Evolutionary conservation across 2,888 invertebrate genomes (phyloP).

Genomic region (Chymomyza fuscimana): DNA sequence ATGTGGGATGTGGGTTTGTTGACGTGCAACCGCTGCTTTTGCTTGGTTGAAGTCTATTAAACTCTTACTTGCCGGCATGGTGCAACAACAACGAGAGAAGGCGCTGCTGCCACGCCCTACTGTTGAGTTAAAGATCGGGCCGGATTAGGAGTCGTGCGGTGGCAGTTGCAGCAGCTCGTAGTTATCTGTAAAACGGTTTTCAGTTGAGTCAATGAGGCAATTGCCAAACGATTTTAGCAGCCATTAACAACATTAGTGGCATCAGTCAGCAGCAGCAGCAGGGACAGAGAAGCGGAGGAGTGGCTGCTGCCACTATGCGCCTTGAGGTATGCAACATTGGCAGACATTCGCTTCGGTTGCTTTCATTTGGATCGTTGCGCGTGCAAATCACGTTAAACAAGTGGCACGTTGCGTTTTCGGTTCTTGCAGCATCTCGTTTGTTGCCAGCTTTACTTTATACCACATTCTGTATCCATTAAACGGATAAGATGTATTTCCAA

Average conservation of each 20-base stretch:
- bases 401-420: conserved; percentile 39
- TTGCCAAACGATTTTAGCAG: conserved; percentile 57
- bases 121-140: no score
- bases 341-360: conserved; percentile 30
- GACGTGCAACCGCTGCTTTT: not conserved
- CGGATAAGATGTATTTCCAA: not conserved
- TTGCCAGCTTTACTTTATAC: not conserved
- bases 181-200: conserved; percentile 30
- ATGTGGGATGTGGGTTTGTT: not conserved
- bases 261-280: conserved; percentile 22
- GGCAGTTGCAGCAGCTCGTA: not conserved
- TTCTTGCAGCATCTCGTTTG: conserved; percentile 3
- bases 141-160: no score
- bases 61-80: conserved; percentile 5
- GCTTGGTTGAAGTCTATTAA: conserved; percentile 32
- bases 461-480: not conserved
- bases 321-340: conserved; percentile 37
- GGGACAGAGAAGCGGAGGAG: not conserved
- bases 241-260: conserved; percentile 67
- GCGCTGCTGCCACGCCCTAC: not conserved
- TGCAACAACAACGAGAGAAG: not conserved
- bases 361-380: conserved; percentile 54
- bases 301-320: conserved; percentile 17
- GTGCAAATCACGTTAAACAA: conserved; percentile 61
- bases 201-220: conserved; percentile 62